phyloP scores from a whole-genome alignment of 2,113 vertebrate genomes.

The Dolichallabes microphthalmus region DNA sequence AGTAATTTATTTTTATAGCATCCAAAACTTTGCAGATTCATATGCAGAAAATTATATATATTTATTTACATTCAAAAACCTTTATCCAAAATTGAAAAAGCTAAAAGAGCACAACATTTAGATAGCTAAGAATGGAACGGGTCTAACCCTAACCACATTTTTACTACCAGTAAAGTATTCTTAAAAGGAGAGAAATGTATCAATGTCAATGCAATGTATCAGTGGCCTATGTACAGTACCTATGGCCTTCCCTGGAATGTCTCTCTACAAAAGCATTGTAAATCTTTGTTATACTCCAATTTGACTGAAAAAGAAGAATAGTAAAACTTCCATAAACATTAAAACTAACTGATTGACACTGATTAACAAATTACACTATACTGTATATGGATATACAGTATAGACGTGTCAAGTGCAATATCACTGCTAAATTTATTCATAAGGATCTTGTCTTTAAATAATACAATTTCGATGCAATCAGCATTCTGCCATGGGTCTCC shows the following conservation, averaged over 20 bases:
- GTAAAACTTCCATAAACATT: slow-evolving; percentile 62
- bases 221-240: slow-evolving; percentile 53
- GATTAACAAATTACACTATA: not conserved
- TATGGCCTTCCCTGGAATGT: slow-evolving; percentile 46
- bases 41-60: not conserved
- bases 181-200: slow-evolving; percentile 64
- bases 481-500: slow-evolving; percentile 43
- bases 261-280: slow-evolving; percentile 60
- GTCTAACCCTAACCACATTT: slow-evolving; percentile 61
- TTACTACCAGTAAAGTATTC: slow-evolving; percentile 65
- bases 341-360: slow-evolving; percentile 46
- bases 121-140: slow-evolving; percentile 66
- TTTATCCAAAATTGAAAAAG: slow-evolving; percentile 50
- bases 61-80: not conserved
- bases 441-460: slow-evolving; percentile 37
- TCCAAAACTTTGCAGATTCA: not conserved
- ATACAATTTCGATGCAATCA: slow-evolving; percentile 52
- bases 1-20: not conserved
- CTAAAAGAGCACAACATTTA: slow-evolving; percentile 50
- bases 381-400: slow-evolving; percentile 50
- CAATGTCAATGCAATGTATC: slow-evolving; percentile 11
- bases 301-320: slow-evolving; percentile 39
- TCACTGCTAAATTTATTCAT: slow-evolving; percentile 45
- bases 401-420: slow-evolving; percentile 66
- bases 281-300: slow-evolving; percentile 62